Evolutionary conservation across 1,140 invertebrate species (phyloP).

Genomic region (Trigoniulus corallinus): DNA sequence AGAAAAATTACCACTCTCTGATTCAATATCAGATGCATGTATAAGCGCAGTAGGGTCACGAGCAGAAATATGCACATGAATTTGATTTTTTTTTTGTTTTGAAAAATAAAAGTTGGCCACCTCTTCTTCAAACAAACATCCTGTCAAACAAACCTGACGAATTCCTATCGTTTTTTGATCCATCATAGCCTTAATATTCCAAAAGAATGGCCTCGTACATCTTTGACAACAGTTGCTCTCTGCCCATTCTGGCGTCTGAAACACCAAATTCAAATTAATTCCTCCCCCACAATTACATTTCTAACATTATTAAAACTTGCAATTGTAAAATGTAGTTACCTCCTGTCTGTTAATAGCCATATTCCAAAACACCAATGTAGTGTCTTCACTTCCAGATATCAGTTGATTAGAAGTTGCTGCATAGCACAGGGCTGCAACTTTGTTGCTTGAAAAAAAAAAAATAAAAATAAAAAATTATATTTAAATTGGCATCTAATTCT

Average conservation of each 20-base stretch:
- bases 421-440: conserved; percentile 44
- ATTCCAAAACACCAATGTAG: conserved; percentile 87
- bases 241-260: conserved; percentile 76
- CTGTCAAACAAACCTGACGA: conserved; percentile 47
- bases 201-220: conserved; percentile 90
- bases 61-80: too few relatives aligned
- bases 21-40: too few relatives aligned
- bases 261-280: conserved; percentile 13
- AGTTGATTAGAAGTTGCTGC: conserved; percentile 58
- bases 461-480: neutral
- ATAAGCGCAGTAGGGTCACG: too few relatives aligned
- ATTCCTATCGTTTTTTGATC: conserved; percentile 80
- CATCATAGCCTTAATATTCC: conserved; percentile 97
- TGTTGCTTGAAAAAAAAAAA: conserved; percentile 26
- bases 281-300: too few relatives aligned
- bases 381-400: conserved; percentile 87
- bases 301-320: too few relatives aligned
- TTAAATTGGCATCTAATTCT: neutral
- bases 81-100: too few relatives aligned
- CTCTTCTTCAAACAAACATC: neutral
- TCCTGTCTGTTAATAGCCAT: conserved; percentile 72
- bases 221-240: conserved; percentile 86
- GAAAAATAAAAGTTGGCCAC: neutral
- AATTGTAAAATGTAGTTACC: conserved; percentile 31
- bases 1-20: too few relatives aligned